Evolutionary conservation across 2,888 invertebrate species (phyloP).

Genomic region (Polymixis lichenea): DNA sequence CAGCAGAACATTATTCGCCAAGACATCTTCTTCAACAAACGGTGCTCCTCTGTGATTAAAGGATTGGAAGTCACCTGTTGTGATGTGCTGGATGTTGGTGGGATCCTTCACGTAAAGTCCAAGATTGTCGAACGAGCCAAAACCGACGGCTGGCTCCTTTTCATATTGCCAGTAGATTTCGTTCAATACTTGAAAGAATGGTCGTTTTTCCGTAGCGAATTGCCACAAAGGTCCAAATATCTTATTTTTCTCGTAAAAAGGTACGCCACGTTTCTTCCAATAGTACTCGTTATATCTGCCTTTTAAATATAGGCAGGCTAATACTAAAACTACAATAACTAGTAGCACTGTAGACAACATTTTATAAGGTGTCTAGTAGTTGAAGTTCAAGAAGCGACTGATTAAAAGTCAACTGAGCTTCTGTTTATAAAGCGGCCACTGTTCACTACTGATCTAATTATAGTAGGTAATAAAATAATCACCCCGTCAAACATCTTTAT

Average conservation of each 20-base stretch:
- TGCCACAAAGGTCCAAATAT: slow-evolving; percentile 74
- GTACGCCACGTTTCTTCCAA: slow-evolving; percentile 78
- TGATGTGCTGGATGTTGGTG: slow-evolving; percentile 71
- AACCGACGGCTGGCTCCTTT: slow-evolving; percentile 75
- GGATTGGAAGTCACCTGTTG: slow-evolving; percentile 72
- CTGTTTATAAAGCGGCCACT: background rate
- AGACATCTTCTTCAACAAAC: slow-evolving; percentile 67
- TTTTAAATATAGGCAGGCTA: too few relatives aligned
- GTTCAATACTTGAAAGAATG: slow-evolving; percentile 71
- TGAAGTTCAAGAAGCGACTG: too few relatives aligned
- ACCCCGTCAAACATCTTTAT: background rate
- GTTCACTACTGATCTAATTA: background rate
- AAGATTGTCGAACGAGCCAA: slow-evolving; percentile 69
- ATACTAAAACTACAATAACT: too few relatives aligned
- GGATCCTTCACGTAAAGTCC: slow-evolving; percentile 72
- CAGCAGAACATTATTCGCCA: slow-evolving; percentile 75
- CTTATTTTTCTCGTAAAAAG: slow-evolving; percentile 71
- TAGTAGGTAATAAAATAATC: background rate
- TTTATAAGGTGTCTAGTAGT: too few relatives aligned
- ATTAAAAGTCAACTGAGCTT: too few relatives aligned
- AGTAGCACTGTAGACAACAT: too few relatives aligned
- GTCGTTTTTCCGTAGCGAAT: slow-evolving; percentile 64
- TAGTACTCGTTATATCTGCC: slow-evolving; percentile 74
- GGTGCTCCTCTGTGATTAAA: slow-evolving; percentile 75
- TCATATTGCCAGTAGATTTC: slow-evolving; percentile 75